Evolutionary conservation across 37 sponge, comb jelly and placozoan genomes (phyloP), one percentile per base, ranked within the genome.

Genomic region (Aphrocallistes beatrix): DNA sequence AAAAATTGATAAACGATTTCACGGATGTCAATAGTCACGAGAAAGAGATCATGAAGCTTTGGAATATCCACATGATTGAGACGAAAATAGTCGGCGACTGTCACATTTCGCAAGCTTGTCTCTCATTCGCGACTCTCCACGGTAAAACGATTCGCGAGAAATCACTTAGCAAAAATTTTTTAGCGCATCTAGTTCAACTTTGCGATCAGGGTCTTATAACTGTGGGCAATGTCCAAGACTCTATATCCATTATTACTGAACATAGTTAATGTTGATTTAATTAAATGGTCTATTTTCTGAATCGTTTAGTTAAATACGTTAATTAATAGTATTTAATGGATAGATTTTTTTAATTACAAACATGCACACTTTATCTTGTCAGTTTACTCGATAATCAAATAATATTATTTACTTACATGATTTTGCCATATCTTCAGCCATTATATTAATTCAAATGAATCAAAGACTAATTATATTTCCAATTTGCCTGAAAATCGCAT

Each of bases 1-100:
- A 3, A 19, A 37, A 84, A 28, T 23, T 94, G 92, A 81, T 94
- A 25, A 91, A 94, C 84, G 95, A 94, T 51, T 94, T 94, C 45
- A 92, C 89, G 38, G 95, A 94, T 85, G 91, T 94, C 83, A 94
- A 90, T 50, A 30, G 81, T 45, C 88, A 89, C 21, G 95, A 94
- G 39, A 94, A 92, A 38, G 86, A 89, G 30, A 36, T 94, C 36
- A 92, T 94, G 95, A 94, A 92, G 45, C 51, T 92, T 0, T 94
- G 95, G 95, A 94, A 94, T 48, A 19, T 83, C 3, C 90, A 89
- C 45, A 39, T 82, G 30, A 84, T 90, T 32, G 28, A 60, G 75
- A 19, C 25, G n/a, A 60, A 60, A 60, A 28, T 60, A 3, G 75
- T 60, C 45, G 45, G 83, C 75, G 75, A 60, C 21, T 60, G 75